Evolutionary conservation across 2,888 invertebrate genomes (phyloP), one percentile per base, ranked within the genome.

Genomic region (Papilio elwesi): DNA sequence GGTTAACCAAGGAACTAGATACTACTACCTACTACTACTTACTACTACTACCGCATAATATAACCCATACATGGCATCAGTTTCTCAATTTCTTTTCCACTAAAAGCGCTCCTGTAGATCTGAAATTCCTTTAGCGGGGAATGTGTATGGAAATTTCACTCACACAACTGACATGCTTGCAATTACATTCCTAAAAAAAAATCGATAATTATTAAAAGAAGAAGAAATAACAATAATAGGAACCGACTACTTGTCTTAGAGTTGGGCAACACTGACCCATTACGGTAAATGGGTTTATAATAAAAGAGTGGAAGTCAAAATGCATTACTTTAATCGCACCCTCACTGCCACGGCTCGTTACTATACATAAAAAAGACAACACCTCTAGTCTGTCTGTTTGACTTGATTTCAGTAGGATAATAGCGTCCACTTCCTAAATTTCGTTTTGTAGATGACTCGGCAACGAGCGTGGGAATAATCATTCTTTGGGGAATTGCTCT

Each of bases 391-490:
- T 43, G 82, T 83, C 82, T 87, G 85, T 90, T 90, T 90, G 88
- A 87, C 84, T 91, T 87, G 87, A 82, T 89, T 87, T 83, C 82
- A 83, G 88, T 85, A 85, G 87, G 85, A 90, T 91, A 91, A 91
- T 91, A 85, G 88, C 82, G 81, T 84, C 77, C 81, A 90, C 90
- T 91, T 92, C 91, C 89, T 89, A 87, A 90, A 90, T 88, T 89
- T 90, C 88, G 87, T 89, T 82, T 87, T 85, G 81, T 63, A 86
- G 89, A 89, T 90, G 90, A 90, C 87, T 89, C 82, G 85, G 77
- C 84, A 79, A 65, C 70, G 84, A 86, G 78, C 92, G 92, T 92
- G 92, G 91, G 91, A 92, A 92, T 85, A 87, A 87, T 86, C 82
- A 86, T 85, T 82, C 83, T 86, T 87, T 84, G 78, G 80, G 75